Evolutionary conservation across 2,888 invertebrate genomes (phyloP), one percentile per base, ranked within the genome.

Genomic region (Pseudolycoriella hygida): DNA sequence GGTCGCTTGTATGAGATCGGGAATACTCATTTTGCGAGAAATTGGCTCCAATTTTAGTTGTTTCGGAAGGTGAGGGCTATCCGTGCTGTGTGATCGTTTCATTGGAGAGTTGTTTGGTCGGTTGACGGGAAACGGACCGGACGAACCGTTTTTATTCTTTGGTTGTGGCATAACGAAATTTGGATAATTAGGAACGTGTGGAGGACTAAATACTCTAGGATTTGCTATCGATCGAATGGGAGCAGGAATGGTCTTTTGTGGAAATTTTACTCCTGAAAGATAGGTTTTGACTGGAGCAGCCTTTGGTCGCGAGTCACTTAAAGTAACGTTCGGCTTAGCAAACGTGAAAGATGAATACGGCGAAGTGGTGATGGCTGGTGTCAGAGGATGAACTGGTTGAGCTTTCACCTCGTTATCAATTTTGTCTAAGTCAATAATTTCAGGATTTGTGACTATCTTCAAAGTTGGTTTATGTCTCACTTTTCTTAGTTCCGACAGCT

Each of bases 41-140:
- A 55, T 56, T 17, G 53, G 54, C 2, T 60, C 60, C 8, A 57
- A n/a, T 34, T 57, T 56, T n/a, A 55, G 55, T 10, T 60, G 60
- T 43, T 58, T 58, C 0, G 51, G 44, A 5, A 48, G 17, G 2
- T 50, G 45, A 18, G 53, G 43, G 1, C 53, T 58, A 42, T 64
- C 64, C n/a, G 62, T 49, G 4, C 60, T 61, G 0, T 56, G 51
- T 0, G 64, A 60, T 1, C 64, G 55, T 49, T 64, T 64, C 3
- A 59, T 44, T 12, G 53, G 53, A 11, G 54, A 53, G 17, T 14
- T 32, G 25, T 4, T 25, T 25, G 25, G 25, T 12, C 15, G 4
- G 53, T 49, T 37, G 6, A 60, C 58, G 10, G 60, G 57, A 17
- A 50, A 48, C 40, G 56, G 55, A 43, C 56, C 56, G 8, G 53